Evolutionary conservation across 1,140 invertebrate genomes (phyloP), one percentile per base, ranked within the genome.

Genomic region (Drosophila nikananu): DNA sequence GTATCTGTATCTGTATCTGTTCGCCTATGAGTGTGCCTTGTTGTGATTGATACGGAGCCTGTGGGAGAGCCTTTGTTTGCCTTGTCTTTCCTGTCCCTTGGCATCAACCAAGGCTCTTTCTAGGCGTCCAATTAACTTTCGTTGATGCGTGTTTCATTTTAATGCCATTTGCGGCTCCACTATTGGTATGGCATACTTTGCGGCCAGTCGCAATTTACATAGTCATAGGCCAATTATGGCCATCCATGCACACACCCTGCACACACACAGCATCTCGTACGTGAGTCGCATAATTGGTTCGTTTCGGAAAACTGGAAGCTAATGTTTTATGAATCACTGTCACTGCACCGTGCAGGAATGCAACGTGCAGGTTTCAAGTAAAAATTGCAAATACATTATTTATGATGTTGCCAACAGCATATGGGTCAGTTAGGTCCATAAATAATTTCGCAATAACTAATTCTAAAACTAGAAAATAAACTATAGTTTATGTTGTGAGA

Each of bases 41-140:
- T 79, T 78, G 66, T 86, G 84, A 89, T 89, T 87, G 83, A 89
- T 87, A 80, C 84, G 68, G 25, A 80, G 72, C 60, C 66, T 80
- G 74, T 73, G 71, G 68, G 55, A 74, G 46, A 51, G 62, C 77
- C 77, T 64, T 86, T 74, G 79, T 76, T 86, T 80, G 71, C 60
- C 41, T 66, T 60, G 51, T 35, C 67, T 39, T 35, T 9, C 6
- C 39, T 44, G 19, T 49, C 30, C 48, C 61, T n/a, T 67, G 21
- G 32, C 52, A 37, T 32, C 19, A 10, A 32, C 32, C 32, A 23
- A 37, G 41, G 32, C 21, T 73, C 65, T 67, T 62, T 65, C 67
- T 82, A 55, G 76, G 54, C 77, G 84, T 73, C 86, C 86, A 90
- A 90, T 90, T 90, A 90, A 90, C 75, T 90, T 90, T 84, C 82